Evolutionary conservation across 2,797 vertebrate genomes (phyloP).

Genomic region (Phoxinus dragarum): DNA sequence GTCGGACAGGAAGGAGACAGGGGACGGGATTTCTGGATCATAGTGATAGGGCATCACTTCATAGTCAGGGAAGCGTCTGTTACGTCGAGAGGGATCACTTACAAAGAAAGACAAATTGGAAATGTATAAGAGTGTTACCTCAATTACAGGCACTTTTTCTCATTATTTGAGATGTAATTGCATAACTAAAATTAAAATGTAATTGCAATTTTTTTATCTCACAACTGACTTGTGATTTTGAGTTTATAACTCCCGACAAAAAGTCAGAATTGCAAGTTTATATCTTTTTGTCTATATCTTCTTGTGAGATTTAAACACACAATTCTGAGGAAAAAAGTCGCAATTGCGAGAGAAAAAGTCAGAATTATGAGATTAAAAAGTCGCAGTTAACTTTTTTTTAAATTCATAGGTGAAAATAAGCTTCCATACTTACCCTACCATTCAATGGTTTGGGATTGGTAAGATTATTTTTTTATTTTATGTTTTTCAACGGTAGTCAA

Average conservation of each 20-base stretch:
- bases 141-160: not conserved
- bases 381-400: no score
- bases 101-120: constrained; percentile 2
- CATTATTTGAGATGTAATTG: not conserved
- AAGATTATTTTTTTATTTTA: no score
- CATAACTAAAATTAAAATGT: no score
- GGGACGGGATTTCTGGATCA: constrained; percentile 71
- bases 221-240: not conserved
- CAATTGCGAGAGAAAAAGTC: not conserved
- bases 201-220: not conserved
- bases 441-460: no score
- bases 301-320: no score
- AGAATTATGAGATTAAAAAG: not conserved
- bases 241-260: no score
- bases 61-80: constrained; percentile 86
- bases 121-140: not conserved
- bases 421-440: no score
- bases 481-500: not conserved
- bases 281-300: not conserved
- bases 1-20: constrained; percentile 80
- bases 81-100: constrained; percentile 87
- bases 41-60: constrained; percentile 81
- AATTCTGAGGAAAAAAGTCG: no score
- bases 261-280: not conserved
- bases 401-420: no score